Conservation (phyloP, 2,888 invertebrate genomes). For the Tetragonula carbonaria region DNA sequence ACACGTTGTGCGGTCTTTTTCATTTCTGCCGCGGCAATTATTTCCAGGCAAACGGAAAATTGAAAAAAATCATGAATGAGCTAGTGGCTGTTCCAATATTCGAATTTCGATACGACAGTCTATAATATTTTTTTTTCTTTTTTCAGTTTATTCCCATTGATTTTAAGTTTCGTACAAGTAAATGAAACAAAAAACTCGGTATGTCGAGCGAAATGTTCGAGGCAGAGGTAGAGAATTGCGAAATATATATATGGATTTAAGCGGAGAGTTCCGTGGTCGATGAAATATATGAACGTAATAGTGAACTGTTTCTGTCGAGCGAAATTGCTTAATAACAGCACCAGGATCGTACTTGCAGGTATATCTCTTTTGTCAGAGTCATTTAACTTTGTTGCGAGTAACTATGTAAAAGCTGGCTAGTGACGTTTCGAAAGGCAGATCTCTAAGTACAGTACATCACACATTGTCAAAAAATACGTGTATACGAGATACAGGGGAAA, state of each 20-base stretch:
- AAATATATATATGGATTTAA: background rate
- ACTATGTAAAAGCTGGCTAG: background rate
- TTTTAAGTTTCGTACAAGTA: background rate
- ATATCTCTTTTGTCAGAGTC: background rate
- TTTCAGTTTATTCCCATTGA: background rate
- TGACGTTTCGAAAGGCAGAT: background rate
- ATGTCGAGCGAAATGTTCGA: background rate
- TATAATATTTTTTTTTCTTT: background rate
- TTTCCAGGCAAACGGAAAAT: background rate
- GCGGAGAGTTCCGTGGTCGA: background rate
- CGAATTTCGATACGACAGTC: background rate
- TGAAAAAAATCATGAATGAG: background rate
- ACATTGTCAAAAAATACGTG: background rate
- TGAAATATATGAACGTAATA: background rate
- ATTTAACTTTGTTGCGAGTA: background rate
- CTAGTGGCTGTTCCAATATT: background rate
- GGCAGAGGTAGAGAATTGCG: background rate
- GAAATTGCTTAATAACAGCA: background rate
- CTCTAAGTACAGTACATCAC: too few relatives aligned
- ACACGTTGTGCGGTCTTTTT: background rate
- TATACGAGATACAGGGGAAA: background rate
- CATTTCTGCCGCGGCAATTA: background rate
- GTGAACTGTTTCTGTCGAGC: background rate
- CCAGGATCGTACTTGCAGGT: background rate
- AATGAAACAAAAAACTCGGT: background rate